Evolutionary conservation across 1,140 invertebrate species (phyloP), one percentile per base, ranked within the genome.

Genomic region (Trachymyrmex cornetzi): DNA sequence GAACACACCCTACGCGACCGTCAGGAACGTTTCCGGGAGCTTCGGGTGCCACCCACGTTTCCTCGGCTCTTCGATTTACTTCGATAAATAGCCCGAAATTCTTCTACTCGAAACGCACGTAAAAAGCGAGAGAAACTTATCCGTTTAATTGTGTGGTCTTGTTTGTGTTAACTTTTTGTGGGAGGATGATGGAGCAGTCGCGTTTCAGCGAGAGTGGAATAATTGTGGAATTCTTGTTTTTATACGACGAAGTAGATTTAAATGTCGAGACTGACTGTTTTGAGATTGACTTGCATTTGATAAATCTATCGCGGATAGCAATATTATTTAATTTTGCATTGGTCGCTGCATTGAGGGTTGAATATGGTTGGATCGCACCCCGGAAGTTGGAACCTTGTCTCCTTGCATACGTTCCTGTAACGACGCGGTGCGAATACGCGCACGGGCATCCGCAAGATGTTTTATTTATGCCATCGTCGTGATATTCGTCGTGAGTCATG

Each of bases 1-100:
- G 89, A 89, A 92, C 90, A 90, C 90, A 91, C 90, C 90, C 90
- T 89, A 77, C 55, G 50, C 14, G 16, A 16, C 9, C 16, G 2
- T 9, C 88, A 89, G 85, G 88, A 50, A 59, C 86, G 85, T 72
- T 19, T 4, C n/a, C 9, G 9, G 64, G 50, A 24, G 12, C 12
- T 1, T 14, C 0, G 7, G 4, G 22, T 82, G 64, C 30, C 77
- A 53, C 19, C 12, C 16, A 5, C 14, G 59, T 50, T 4, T 34
- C 12, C 27, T 1, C n/a, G 14, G 30, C 3, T 30, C 2, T n/a
- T n/a, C 12, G 5, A 22, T 50, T 27, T 22, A 11, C 7, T 9
- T 53, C 24, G 27, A 14, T 38, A 12, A 11, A 14, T 14, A 6
- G 11, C 2, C 9, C 1, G 14, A 38, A 50, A 34, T 67, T 38